Evolutionary conservation across 2,888 invertebrate genomes (phyloP), one percentile per base, ranked within the genome.

Genomic region (Boloria selene): DNA sequence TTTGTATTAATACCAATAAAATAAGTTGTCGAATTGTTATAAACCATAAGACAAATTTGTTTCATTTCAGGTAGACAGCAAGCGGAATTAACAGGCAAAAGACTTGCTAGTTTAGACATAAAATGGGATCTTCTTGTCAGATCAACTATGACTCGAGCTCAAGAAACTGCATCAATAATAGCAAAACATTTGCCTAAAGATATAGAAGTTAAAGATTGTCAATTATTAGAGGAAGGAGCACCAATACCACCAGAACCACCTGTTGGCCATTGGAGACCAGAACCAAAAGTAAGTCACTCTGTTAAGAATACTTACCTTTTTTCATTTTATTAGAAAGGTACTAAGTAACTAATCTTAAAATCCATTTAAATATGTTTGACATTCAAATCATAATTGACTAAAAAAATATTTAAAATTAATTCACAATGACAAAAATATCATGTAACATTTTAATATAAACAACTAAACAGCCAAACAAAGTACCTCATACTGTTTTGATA

Each of bases 171-270:
- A 0, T 90, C 94, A 13, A 95, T 98, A 44, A 97, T 99, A 71
- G 93, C 95, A 38, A 93, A 95, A 75, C 93, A 94, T 76, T 90
- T 99, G 54, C 93, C 93, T 88, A 85, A 87, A 56, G 83, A 94
- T 56, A 79, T 93, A 4, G 81, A 85, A 16, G 92, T 95, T 0
- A 92, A 93, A 64, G 93, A 95, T 74, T 97, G 97, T 79, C 93
- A 95, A 75, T 87, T 97, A 74, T 87, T 99, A 18, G 94, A 97
- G 66, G 99, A 99, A 87, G 99, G 99, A 0, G 97, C 98, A 0
- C 99, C 99, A 0, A 95, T 98, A 73, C 96, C 97, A 0, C 98
- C 99, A 0, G 98, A 99, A 78, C 99, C 99, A 0, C 96, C 97
- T 0, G 93, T 96, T 0, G 95, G 96, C 0, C 94, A 95, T 78